Evolutionary conservation across 2,888 invertebrate species (phyloP).

Genomic region (Pseudococcus longispinus): DNA sequence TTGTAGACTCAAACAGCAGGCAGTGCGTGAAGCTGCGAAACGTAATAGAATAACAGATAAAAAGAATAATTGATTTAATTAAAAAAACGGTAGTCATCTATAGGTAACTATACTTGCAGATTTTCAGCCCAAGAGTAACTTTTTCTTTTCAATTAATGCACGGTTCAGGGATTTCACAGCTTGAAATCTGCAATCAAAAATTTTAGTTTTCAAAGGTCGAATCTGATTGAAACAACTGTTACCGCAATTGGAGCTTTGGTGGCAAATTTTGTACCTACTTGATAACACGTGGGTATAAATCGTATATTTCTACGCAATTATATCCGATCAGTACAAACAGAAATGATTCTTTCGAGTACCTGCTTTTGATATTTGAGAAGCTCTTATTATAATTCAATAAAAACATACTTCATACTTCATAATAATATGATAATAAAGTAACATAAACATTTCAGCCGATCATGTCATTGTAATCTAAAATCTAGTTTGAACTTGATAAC

Average conservation of each 20-base stretch:
- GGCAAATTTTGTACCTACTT: no score
- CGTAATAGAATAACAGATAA: neutral
- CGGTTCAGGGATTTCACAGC: neutral
- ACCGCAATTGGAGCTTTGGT: no score
- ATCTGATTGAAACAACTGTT: neutral
- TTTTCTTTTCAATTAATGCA: neutral
- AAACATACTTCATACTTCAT: neutral
- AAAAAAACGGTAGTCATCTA: neutral
- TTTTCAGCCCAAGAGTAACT: neutral
- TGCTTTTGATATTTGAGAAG: neutral
- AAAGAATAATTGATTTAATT: slow-evolving; percentile 23
- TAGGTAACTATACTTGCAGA: neutral
- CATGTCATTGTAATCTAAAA: neutral
- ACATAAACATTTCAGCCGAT: neutral
- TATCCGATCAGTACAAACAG: neutral
- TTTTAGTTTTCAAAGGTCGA: neutral
- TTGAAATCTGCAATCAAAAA: neutral
- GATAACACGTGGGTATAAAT: no score
- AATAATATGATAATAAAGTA: neutral
- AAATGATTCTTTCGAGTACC: neutral
- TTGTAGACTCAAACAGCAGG: neutral
- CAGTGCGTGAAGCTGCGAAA: neutral
- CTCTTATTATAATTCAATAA: neutral
- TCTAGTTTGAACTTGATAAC: neutral
- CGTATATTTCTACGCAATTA: neutral